Evolutionary conservation across 2,113 vertebrate genomes (phyloP).

Genomic region (Fulica atra): DNA sequence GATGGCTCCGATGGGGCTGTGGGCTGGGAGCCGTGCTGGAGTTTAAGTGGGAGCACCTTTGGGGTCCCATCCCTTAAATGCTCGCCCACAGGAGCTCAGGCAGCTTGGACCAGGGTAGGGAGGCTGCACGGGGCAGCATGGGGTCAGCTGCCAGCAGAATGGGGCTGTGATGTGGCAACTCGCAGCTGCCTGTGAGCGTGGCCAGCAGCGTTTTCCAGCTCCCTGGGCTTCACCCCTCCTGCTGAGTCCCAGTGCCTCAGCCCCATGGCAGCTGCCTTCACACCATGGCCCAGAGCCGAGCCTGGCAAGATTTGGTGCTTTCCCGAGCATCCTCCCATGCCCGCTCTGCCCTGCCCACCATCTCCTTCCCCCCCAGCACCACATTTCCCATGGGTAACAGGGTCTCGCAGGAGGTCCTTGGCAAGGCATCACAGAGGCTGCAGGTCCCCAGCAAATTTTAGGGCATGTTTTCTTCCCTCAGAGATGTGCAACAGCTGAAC

Average conservation of each 20-base stretch:
- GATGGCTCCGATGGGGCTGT: accelerated
- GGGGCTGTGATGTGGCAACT: background rate
- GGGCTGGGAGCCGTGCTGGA: background rate
- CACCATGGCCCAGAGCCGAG: background rate
- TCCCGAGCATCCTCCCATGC: background rate
- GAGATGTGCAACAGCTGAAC: background rate
- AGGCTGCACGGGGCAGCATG: background rate
- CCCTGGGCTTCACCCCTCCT: background rate
- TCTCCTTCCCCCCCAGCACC: background rate
- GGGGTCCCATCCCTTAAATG: background rate
- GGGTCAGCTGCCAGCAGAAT: background rate
- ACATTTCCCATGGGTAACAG: background rate
- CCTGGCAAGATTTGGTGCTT: background rate
- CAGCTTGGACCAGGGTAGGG: too few relatives aligned
- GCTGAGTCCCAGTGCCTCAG: background rate
- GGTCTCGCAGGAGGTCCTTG: background rate
- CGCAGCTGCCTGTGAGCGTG: accelerated
- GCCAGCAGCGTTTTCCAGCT: background rate
- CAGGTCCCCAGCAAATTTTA: background rate
- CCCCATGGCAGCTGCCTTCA: background rate
- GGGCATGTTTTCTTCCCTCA: background rate
- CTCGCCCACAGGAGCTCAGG: accelerated
- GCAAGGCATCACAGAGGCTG: background rate
- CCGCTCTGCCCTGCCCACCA: background rate
- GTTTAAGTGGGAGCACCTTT: background rate